Percentiles rank a stretch among this genome's conserved stretches.
These are phyloP conservation scores for Aelia acuminata DNA, from an alignment of 2,888 invertebrate genomes.

Conservation along the genomic window DNA sequence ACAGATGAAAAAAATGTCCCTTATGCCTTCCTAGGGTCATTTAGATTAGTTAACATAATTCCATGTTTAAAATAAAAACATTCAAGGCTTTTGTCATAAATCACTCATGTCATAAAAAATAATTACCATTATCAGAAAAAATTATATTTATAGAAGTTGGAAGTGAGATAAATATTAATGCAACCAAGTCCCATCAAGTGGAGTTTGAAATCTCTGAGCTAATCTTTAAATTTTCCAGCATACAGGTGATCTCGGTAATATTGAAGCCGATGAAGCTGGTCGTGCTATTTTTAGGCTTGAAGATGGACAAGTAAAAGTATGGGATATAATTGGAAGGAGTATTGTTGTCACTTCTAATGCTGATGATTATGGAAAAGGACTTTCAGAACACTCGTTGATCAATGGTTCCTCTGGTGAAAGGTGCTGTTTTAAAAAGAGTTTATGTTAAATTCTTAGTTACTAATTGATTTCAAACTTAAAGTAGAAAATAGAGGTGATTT, in stretches of 20 bases:
- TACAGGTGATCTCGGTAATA: constrained; percentile 79
- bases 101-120: no score
- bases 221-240: constrained; percentile 68
- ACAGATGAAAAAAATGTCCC: no score
- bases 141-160: no score
- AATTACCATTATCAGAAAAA: no score
- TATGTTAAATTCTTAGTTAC: not conserved
- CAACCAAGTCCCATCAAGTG: no score
- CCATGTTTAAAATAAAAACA: no score
- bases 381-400: constrained; percentile 71
- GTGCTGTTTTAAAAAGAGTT: constrained; percentile 67
- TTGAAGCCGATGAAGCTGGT: constrained; percentile 75
- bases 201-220: not conserved
- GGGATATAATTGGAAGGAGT: constrained; percentile 84
- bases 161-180: no score
- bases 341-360: constrained; percentile 78
- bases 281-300: constrained; percentile 78
- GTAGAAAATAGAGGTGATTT: no score
- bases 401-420: constrained; percentile 78
- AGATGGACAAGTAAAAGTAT: constrained; percentile 76
- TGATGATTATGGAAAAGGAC: constrained; percentile 76
- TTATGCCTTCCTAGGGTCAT: no score
- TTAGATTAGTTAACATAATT: no score
- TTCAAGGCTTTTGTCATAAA: no score
- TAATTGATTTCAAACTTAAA: no score